Evolutionary conservation across 35 echinoderm and acorn worm species (phyloP), one percentile per base, ranked within the genome.

Genomic region (Anneissia japonica): DNA sequence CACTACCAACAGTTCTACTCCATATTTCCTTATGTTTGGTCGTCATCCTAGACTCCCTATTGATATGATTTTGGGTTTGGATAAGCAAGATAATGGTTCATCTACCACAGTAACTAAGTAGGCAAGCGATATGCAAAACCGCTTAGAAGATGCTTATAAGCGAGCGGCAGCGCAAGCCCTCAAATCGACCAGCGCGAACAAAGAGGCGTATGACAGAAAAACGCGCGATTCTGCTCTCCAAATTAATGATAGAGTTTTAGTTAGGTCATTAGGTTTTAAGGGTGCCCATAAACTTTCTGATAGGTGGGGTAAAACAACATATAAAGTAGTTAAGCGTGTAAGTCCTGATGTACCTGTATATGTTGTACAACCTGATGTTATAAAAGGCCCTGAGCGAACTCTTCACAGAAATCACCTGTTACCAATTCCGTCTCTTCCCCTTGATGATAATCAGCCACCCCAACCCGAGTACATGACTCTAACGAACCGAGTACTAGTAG

Each of bases 371-470:
- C 90, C 89, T 72, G 89, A 96, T 82, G 38, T 28, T 5, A 89
- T 43, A 6, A 43, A 43, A 43, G 40, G 40, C 40, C 40, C 3
- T 4, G 46, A 82, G 10, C 46, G 83, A 34, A 89, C 87, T 21
- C 73, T 96, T n/a, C 84, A 87, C 37, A 64, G 90, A 6, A 91
- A 91, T 51, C 34, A 87, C 39, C 34, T 91, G 29, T 64, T 91
- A 11, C 90, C 90, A 14, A 43, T 43, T 43, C 40, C 40, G 4
- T 43, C 40, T 6, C 40, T 43, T 6, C 40, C 40, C n/a, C n/a
- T n/a, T n/a, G n/a, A n/a, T n/a, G n/a, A n/a, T n/a, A n/a, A n/a
- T 14, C 40, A 14, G 40, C 14, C 14, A 14, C 4, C 14, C 4
- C 40, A 43, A 4, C 40, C 40, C 40, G 40, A 43, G 14, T 14